These are phyloP conservation scores for Allolobophora icterica DNA, from an alignment of 2,888 invertebrate genomes.

Conservation along the genomic window DNA sequence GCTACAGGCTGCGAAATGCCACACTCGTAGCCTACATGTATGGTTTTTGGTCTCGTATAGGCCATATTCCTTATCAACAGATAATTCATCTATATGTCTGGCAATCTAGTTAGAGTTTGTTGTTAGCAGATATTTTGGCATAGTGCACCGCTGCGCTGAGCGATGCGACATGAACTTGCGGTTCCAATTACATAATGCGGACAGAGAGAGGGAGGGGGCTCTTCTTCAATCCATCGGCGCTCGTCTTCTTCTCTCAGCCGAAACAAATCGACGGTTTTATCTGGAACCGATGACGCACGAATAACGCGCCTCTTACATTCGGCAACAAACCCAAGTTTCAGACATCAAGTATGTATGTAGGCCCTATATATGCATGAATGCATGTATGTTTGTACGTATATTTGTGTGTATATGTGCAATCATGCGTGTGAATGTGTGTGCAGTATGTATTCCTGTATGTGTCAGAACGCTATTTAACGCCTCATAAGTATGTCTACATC, in stretches of 20 bases:
- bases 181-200: neutral
- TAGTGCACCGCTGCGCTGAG: neutral
- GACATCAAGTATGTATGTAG: neutral
- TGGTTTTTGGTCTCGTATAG: neutral
- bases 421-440: slow-evolving; percentile 30
- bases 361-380: neutral
- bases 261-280: neutral
- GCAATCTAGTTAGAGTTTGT: neutral
- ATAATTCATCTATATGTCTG: neutral
- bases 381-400: slow-evolving; percentile 29
- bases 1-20: neutral
- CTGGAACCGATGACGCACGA: neutral
- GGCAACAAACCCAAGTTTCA: neutral
- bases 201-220: neutral
- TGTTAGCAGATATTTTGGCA: neutral
- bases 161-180: neutral
- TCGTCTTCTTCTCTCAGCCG: neutral
- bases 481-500: too few relatives aligned
- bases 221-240: neutral
- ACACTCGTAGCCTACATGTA: neutral
- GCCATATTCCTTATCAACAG: neutral
- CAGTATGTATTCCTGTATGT: neutral
- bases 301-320: neutral
- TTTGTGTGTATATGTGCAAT: slow-evolving; percentile 40
- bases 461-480: too few relatives aligned